Percentiles rank a stretch among this genome's conserved stretches.
Evolutionary conservation across 2,888 invertebrate species (phyloP).

Genomic region (Epistrophe eligans): DNA sequence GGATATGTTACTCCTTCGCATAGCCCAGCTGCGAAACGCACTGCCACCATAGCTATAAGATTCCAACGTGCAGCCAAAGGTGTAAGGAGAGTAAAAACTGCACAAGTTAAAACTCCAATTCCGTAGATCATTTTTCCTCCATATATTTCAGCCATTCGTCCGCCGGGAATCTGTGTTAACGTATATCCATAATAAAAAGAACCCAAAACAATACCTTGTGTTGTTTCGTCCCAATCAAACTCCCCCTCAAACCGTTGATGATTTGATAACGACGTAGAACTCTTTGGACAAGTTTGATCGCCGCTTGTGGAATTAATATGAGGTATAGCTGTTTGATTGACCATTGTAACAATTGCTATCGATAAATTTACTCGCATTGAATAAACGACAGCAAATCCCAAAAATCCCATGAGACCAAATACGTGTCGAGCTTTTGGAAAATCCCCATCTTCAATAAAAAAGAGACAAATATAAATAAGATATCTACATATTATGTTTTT

Average conservation of each 20-base stretch:
- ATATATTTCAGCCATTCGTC: conserved; percentile 91
- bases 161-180: conserved; percentile 92
- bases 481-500: not conserved
- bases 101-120: conserved; percentile 90
- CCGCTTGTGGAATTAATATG: conserved; percentile 85
- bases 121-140: conserved; percentile 95
- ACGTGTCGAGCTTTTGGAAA: conserved; percentile 89
- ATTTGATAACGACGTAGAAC: conserved; percentile 82
- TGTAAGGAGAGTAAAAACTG: conserved; percentile 92
- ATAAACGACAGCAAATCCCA: conserved; percentile 95
- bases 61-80: conserved; percentile 90
- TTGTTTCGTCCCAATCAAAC: conserved; percentile 91
- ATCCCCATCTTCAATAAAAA: conserved; percentile 75
- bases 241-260: conserved; percentile 85
- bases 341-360: conserved; percentile 98
- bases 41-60: conserved; percentile 87
- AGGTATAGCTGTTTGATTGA: conserved; percentile 89
- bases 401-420: conserved; percentile 92
- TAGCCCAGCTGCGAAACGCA: conserved; percentile 91
- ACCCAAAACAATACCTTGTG: conserved; percentile 92
- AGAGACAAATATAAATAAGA: not conserved
- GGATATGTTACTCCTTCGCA: conserved; percentile 97
- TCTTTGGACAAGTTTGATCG: conserved; percentile 85
- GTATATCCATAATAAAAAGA: conserved; percentile 94
- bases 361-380: conserved; percentile 96